Conservation (phyloP, 2,888 invertebrate species). For the Cotesia congregata region DNA sequence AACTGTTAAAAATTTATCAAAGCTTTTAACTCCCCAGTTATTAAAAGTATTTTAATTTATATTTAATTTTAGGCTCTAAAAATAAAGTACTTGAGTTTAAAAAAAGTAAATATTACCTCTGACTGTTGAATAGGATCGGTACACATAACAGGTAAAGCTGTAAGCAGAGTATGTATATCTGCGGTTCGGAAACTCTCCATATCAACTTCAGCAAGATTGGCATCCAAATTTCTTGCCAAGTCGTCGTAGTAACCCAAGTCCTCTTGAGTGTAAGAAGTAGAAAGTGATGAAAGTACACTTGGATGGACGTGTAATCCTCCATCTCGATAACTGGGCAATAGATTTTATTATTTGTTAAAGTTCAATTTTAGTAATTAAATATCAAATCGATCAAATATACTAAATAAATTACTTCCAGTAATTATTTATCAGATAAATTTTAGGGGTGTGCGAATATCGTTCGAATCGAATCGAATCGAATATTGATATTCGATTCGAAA, state of each 20-base stretch:
- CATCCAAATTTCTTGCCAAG: constrained; percentile 89
- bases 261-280: constrained; percentile 83
- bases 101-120: constrained; percentile 56
- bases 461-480: too few species aligned
- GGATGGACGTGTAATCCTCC: constrained; percentile 81
- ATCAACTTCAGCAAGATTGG: constrained; percentile 93
- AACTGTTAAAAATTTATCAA: constrained; percentile 72
- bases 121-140: constrained; percentile 68
- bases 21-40: not conserved
- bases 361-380: not conserved
- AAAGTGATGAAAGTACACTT: constrained; percentile 85
- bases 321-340: constrained; percentile 80
- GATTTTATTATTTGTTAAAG: not conserved
- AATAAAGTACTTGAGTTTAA: constrained; percentile 8
- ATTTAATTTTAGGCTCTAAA: constrained; percentile 25
- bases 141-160: constrained; percentile 80
- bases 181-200: constrained; percentile 95
- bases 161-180: constrained; percentile 89
- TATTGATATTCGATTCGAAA: too few species aligned
- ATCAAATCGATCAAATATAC: not conserved
- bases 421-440: too few species aligned
- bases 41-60: constrained; percentile 10
- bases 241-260: constrained; percentile 83
- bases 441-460: too few species aligned
- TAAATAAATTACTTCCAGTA: too few species aligned